Base-by-base conservation (phyloP, 2,888 invertebrate species). In the Anorthoa munda region DNA sequence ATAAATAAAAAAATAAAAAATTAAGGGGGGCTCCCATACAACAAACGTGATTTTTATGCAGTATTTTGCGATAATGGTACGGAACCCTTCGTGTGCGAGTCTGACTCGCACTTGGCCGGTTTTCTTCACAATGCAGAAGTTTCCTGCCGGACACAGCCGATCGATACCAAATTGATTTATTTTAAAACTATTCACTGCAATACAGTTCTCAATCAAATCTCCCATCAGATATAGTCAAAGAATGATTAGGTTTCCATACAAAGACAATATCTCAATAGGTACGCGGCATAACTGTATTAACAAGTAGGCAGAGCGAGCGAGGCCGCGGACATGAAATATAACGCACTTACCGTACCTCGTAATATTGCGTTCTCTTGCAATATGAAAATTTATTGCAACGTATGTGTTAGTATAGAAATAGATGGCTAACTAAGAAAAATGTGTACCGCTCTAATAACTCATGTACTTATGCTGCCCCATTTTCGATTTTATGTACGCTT, bases 381-480 rank as follows among this genome's bases (percentile, higher is more conserved):
- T 95, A 95, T 96, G 93, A 95, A 95, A 95, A 96, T 95, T 95
- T 95, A 96, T 95, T 92, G 93, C 94, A 93, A 93, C 92, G 91
- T 92, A 90, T 91, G 91, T 90, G 89, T 90, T 86, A 89, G 88
- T 91, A 91, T 89, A 88, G 89, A 89, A 92, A 93, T 92, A 91
- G 89, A 90, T 88, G 89, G 90, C 89, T 94, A 93, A 93, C 90
- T 88, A 88, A 89, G 91, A 93, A 92, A 92, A 93, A 93, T 91
- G 92, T 88, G 87, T 90, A 85, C 83, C 86, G 86, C 77, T 82
- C 79, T 87, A 90, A 89, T 90, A 90, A 86, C 81, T 86, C 65
- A 81, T 75, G 67, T 81, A 75, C 78, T 86, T 84, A 86, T 55
- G 66, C 48, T 75, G 84, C 67, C 75, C 75, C 77, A 75, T 84